phyloP scores from a whole-genome alignment of 2,888 invertebrate species.

The Perizoma affinitatum region DNA sequence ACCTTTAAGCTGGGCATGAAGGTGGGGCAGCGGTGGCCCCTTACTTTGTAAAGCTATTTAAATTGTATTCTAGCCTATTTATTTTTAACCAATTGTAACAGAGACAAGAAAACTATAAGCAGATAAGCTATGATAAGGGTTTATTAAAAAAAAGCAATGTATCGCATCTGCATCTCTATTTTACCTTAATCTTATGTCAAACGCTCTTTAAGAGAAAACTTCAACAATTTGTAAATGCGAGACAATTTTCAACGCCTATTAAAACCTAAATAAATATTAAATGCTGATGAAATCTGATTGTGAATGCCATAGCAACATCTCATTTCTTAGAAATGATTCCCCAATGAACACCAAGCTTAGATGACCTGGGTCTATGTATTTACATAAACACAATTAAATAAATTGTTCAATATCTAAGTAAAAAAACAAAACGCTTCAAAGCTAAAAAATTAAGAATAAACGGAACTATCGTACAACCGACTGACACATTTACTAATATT shows the following conservation, averaged over 20 bases:
- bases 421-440: constrained; percentile 36
- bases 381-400: constrained; percentile 20
- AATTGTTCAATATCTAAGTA: constrained; percentile 21
- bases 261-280: constrained; percentile 40
- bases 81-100: too few species aligned
- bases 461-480: constrained; percentile 24
- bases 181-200: constrained; percentile 38
- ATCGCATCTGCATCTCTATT: constrained; percentile 40
- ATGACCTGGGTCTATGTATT: constrained; percentile 4
- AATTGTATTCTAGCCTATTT: too few species aligned
- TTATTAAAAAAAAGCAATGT: constrained; percentile 13
- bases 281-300: constrained; percentile 31
- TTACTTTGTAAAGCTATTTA: too few species aligned
- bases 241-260: too few species aligned
- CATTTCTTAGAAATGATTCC: constrained; percentile 32
- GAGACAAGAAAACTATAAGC: too few species aligned
- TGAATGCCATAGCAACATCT: constrained; percentile 10
- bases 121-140: too few species aligned
- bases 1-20: too few species aligned
- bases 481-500: too few species aligned
- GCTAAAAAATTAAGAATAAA: constrained; percentile 31
- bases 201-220: constrained; percentile 40
- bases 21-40: too few species aligned
- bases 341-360: constrained; percentile 11
- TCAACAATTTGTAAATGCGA: constrained; percentile 48